Base-by-base conservation (phyloP, 2,888 invertebrate species). In the Drosophila cracens region DNA sequence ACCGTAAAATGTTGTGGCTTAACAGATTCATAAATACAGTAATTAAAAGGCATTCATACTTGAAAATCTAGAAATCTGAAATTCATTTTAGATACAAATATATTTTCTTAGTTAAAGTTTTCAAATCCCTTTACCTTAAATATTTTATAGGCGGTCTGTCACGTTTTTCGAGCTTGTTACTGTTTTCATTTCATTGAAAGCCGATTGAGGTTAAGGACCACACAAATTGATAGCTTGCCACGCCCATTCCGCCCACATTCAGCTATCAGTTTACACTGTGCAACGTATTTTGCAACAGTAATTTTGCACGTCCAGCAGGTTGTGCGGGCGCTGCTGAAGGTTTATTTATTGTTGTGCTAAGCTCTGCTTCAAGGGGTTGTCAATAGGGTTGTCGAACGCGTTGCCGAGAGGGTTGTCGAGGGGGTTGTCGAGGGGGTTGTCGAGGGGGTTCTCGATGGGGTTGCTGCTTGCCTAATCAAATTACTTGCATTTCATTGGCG, bases 401-500 rank as follows among this genome's bases (percentile, higher is more conserved):
- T 43, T 67, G 73, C 16, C 40, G 64, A 21, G 13, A 8, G 3
- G 18, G 52, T 36, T 59, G 31, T 59, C 31, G 36, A 18, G 18
- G 43, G 4, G n/a, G 51, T 57, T 57, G 16, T 48, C 27, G 25
- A 16, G 27, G 34, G 34, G 63, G 51, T 51, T 63, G 72, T n/a
- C n/a, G 36, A 18, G 18, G 43, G 4, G n/a, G 51, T 57, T 57
- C n/a, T 48, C 27, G 25, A 16, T 36, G 34, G 34, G 63, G 51
- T 51, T 63, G 72, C n/a, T 62, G 63, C 40, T 40, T 64, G 67
- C 68, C 51, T 82, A 83, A 83, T 83, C 67, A 67, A 71, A 84
- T 83, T 84, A 82, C 68, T 81, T 81, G 74, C 84, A 76, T 73
- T 82, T 80, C 84, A 84, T 76, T 84, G 73, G 65, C 62, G 66